Evolutionary conservation across 2,113 vertebrate genomes (phyloP).

Genomic region (Forbesichthys papilliferus): DNA sequence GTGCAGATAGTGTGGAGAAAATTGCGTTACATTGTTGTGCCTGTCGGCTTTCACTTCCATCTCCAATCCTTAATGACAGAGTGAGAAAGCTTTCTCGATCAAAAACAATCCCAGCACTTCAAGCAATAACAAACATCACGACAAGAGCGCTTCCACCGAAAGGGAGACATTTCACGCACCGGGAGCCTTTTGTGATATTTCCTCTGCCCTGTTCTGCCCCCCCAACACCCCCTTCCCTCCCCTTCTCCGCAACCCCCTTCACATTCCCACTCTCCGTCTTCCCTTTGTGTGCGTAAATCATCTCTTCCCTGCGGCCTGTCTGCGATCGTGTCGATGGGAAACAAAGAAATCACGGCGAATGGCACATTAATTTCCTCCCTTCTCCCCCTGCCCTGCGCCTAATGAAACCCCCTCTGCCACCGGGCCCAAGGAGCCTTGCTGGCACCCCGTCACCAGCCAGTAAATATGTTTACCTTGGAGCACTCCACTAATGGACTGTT

Average conservation of each 20-base stretch:
- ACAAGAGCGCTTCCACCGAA: slow-evolving; percentile 69
- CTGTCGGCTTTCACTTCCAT: slow-evolving; percentile 65
- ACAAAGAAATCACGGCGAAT: slow-evolving; percentile 80
- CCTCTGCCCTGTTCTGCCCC: slow-evolving; percentile 35
- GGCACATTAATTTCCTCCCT: slow-evolving; percentile 78
- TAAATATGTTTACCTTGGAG: slow-evolving; percentile 79
- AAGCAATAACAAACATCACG: slow-evolving; percentile 70
- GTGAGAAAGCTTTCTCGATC: slow-evolving; percentile 64
- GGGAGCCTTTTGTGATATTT: slow-evolving; percentile 74
- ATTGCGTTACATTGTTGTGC: slow-evolving; percentile 65
- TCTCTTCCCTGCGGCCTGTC: slow-evolving; percentile 76
- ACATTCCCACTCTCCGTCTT: slow-evolving; percentile 25
- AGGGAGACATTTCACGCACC: slow-evolving; percentile 75
- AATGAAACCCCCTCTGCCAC: slow-evolving; percentile 77
- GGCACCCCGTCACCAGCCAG: slow-evolving; percentile 74
- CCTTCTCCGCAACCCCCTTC: not conserved
- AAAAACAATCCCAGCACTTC: slow-evolving; percentile 74
- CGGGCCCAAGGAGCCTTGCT: slow-evolving; percentile 69
- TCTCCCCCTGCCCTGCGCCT: slow-evolving; percentile 74
- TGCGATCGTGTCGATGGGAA: slow-evolving; percentile 78
- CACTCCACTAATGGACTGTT: slow-evolving; percentile 74
- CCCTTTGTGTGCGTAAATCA: slow-evolving; percentile 76
- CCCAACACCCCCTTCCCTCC: slow-evolving; percentile 38
- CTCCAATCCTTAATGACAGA: slow-evolving; percentile 70
- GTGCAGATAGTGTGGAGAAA: slow-evolving; percentile 48